phyloP scores from a whole-genome alignment of 2,888 invertebrate genomes.

The Caenorhabditis sulstoni region DNA sequence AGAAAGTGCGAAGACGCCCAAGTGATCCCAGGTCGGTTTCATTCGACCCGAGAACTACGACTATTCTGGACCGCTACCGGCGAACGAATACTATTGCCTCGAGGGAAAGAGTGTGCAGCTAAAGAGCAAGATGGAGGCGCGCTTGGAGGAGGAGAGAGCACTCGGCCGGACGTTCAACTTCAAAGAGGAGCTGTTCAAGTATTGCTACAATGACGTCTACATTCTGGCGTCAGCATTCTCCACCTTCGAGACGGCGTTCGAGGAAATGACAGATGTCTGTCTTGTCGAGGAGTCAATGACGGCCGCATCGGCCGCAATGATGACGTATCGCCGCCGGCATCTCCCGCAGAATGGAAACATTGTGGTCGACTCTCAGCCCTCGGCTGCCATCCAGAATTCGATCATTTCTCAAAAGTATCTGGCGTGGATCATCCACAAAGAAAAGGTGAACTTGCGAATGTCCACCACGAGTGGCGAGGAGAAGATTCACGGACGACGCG shows the following conservation, averaged over 20 bases:
- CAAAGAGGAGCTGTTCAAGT: not conserved
- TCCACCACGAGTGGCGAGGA: conserved; percentile 12
- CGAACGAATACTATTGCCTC: not conserved
- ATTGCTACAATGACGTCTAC: not conserved
- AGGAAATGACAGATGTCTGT: not conserved
- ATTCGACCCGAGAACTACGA: not conserved
- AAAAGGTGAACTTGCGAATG: conserved; percentile 10
- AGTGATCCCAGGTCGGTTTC: not conserved
- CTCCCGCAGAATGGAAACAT: not conserved
- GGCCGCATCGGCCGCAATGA: conserved; percentile 11
- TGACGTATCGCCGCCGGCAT: not conserved
- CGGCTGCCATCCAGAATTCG: not conserved
- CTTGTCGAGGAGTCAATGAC: conserved; percentile 1
- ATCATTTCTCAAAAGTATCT: conserved; percentile 11
- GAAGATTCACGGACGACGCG: not conserved
- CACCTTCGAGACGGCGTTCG: not conserved
- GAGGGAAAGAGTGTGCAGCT: not conserved
- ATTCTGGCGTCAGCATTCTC: not conserved
- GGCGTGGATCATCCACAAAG: conserved; percentile 5
- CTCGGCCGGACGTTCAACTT: not conserved
- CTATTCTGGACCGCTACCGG: not conserved
- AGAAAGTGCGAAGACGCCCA: not conserved
- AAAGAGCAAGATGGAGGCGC: not conserved
- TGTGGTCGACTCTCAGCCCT: conserved; percentile 12
- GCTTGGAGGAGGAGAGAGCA: not conserved